Evolutionary conservation across 2,797 vertebrate genomes (phyloP).

Genomic region (Rhabdophis nuchalis): DNA sequence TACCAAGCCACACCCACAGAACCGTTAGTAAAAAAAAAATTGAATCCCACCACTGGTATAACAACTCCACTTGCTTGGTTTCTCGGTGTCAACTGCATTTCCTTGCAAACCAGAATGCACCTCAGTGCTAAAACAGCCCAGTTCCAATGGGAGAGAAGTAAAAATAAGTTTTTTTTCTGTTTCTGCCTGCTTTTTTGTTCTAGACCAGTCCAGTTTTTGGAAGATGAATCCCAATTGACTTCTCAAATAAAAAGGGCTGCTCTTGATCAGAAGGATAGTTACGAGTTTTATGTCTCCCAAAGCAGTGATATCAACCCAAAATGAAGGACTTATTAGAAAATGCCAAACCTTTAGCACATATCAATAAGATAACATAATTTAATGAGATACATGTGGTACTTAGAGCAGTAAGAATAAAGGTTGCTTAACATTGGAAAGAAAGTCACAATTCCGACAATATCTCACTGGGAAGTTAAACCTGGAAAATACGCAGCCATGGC

Average conservation of each 20-base stretch:
- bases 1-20: too few relatives aligned
- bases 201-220: neutral
- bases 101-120: neutral
- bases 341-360: neutral
- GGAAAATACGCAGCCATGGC: neutral
- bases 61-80: neutral
- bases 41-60: too few relatives aligned
- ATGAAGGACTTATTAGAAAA: constrained; percentile 5
- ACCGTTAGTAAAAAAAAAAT: too few relatives aligned
- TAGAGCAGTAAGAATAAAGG: neutral
- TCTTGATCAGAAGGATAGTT: neutral
- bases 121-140: neutral
- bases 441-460: neutral
- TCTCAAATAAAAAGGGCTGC: neutral
- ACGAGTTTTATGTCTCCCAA: neutral
- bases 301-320: neutral
- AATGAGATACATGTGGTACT: neutral
- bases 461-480: neutral
- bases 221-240: neutral
- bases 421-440: neutral
- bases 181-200: neutral
- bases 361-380: neutral
- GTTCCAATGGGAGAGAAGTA: neutral
- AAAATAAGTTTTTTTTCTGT: neutral
- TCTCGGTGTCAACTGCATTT: neutral